A percentile compares a stretch with the other conserved stretches of the same genome.
phyloP scores from a whole-genome alignment of 1,140 invertebrate genomes.

The Ectropis grisescens region DNA sequence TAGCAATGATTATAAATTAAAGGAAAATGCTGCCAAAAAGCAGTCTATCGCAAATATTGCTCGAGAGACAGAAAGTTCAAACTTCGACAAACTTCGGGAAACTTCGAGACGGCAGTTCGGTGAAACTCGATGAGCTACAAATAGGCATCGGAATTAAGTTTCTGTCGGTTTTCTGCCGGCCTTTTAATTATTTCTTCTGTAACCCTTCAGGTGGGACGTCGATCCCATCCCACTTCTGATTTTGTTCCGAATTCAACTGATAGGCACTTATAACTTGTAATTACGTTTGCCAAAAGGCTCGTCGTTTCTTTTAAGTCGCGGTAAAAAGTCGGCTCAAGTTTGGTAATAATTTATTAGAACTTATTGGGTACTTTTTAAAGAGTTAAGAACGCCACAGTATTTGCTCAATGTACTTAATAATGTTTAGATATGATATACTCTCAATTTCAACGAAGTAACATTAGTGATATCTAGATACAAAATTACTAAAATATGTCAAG shows the following conservation, averaged over 20 bases:
- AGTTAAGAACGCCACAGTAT: too few species aligned
- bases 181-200: constrained; percentile 52
- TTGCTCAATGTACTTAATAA: too few species aligned
- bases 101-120: constrained; percentile 25
- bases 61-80: constrained; percentile 8
- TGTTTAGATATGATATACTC: too few species aligned
- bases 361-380: too few species aligned
- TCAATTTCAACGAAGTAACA: too few species aligned
- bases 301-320: too few species aligned
- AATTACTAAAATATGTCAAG: too few species aligned
- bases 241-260: constrained; percentile 13
- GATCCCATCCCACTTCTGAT: constrained; percentile 11
- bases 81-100: constrained; percentile 24
- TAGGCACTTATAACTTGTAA: constrained; percentile 18
- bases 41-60: constrained; percentile 24
- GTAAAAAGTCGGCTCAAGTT: too few species aligned
- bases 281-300: constrained; percentile 19
- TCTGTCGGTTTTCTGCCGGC: constrained; percentile 37
- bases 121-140: constrained; percentile 40
- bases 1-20: constrained; percentile 26
- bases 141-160: constrained; percentile 55
- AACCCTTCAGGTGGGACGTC: constrained; percentile 19
- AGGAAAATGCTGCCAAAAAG: constrained; percentile 7
- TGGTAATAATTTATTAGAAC: too few species aligned
- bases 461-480: too few species aligned